Evolutionary conservation across 2,888 invertebrate species (phyloP).

Genomic region (Pemphredon lugubris): DNA sequence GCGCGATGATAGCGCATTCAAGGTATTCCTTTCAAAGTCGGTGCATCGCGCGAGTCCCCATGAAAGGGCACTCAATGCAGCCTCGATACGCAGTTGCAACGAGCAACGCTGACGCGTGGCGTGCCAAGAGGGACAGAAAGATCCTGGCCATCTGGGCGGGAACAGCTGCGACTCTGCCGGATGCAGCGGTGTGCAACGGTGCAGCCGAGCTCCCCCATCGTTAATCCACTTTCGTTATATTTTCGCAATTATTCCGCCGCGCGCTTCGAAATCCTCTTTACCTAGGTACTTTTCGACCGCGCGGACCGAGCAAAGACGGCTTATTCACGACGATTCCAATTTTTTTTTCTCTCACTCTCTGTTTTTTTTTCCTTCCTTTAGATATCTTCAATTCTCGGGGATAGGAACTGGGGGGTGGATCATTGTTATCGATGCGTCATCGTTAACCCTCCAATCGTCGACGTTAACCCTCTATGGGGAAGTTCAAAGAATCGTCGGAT

Average conservation of each 20-base stretch:
- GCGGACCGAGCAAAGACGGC: background rate
- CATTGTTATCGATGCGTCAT: no score
- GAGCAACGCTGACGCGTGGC: slow-evolving; percentile 16
- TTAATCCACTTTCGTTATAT: slow-evolving; percentile 67
- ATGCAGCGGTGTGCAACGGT: slow-evolving; percentile 47
- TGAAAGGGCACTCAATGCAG: slow-evolving; percentile 35
- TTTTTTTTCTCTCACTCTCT: no score
- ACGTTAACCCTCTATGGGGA: no score
- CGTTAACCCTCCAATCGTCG: no score
- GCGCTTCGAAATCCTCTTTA: slow-evolving; percentile 18
- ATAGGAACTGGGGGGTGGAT: no score
- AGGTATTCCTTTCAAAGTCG: slow-evolving; percentile 28
- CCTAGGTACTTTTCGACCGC: background rate
- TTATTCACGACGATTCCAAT: no score
- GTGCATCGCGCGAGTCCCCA: slow-evolving; percentile 11
- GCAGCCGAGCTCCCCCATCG: no score
- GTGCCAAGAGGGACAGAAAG: slow-evolving; percentile 45
- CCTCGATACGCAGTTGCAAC: slow-evolving; percentile 14
- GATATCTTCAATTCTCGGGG: no score
- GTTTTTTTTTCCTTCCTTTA: no score
- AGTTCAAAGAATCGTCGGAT: no score
- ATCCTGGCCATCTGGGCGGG: slow-evolving; percentile 66
- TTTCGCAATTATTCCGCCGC: slow-evolving; percentile 57
- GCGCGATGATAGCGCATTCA: slow-evolving; percentile 16
- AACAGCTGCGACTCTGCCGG: slow-evolving; percentile 65